These are phyloP conservation scores for Anorthoa munda DNA, from an alignment of 2,888 invertebrate species.

Conservation along the genomic window DNA sequence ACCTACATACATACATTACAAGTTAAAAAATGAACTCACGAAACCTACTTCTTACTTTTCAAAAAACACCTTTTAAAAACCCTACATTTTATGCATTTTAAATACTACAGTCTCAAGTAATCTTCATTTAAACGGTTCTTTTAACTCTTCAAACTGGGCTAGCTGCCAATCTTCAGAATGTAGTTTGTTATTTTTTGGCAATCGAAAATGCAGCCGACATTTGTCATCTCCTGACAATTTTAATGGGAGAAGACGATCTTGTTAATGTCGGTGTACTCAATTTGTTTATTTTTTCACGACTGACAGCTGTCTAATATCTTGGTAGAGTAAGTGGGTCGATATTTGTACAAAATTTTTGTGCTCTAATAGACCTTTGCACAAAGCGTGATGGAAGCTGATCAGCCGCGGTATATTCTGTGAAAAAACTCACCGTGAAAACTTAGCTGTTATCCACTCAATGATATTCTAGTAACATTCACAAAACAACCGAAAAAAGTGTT, in stretches of 20 bases:
- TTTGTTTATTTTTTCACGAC: neutral
- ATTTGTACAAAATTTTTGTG: no score
- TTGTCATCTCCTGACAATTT: conserved; percentile 47
- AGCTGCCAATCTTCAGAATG: conserved; percentile 28
- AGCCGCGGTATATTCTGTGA: no score
- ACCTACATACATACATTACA: no score
- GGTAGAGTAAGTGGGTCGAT: neutral
- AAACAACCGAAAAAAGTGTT: no score
- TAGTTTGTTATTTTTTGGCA: conserved; percentile 43
- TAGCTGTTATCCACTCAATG: no score
- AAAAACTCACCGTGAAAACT: no score
- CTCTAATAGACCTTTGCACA: no score
- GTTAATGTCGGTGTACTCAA: conserved; percentile 3
- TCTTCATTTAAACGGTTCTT: conserved; percentile 31
- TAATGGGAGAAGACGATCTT: conserved; percentile 8
- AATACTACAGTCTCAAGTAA: conserved; percentile 11
- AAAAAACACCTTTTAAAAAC: neutral
- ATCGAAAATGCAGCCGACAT: conserved; percentile 7
- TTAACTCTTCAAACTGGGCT: conserved; percentile 41
- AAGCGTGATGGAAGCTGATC: no score
- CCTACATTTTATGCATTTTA: conserved; percentile 1
- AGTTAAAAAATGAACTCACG: no score
- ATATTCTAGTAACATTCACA: no score
- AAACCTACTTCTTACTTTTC: no score
- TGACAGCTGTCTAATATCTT: neutral